phyloP scores from a whole-genome alignment of 2,113 vertebrate genomes.

The Erythrocercus mccallii region DNA sequence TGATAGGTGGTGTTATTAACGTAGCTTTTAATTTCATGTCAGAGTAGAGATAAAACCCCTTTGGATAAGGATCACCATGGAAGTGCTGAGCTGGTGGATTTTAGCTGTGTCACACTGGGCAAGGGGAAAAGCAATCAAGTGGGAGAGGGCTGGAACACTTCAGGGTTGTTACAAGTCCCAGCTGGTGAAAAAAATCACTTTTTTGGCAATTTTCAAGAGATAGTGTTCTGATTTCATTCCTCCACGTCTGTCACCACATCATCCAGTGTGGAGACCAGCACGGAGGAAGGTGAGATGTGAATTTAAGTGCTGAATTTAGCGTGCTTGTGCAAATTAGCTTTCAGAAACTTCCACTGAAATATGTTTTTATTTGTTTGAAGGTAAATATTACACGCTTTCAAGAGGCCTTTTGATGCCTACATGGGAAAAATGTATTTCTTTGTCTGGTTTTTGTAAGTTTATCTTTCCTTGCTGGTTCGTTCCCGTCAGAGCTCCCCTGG shows the following conservation, averaged over 20 bases:
- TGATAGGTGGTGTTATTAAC: slow-evolving; percentile 7
- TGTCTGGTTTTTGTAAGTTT: neutral
- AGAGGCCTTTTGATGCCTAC: neutral
- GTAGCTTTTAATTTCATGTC: neutral
- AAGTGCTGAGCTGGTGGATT: slow-evolving; percentile 25
- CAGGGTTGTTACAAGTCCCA: neutral
- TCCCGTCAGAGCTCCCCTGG: neutral
- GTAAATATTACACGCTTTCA: neutral
- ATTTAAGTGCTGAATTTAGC: neutral
- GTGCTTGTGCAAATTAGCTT: neutral
- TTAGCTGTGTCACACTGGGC: neutral
- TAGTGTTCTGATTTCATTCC: neutral
- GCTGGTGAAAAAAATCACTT: slow-evolving; percentile 27
- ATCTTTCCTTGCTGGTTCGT: neutral
- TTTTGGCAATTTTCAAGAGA: slow-evolving; percentile 20
- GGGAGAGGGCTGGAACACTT: neutral
- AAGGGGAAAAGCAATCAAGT: neutral
- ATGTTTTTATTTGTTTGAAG: neutral
- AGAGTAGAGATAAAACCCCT: neutral
- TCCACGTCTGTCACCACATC: slow-evolving; percentile 32
- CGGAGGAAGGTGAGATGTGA: neutral
- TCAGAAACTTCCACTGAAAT: neutral
- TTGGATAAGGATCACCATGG: neutral
- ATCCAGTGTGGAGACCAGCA: neutral
- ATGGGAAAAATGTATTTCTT: neutral